These are phyloP conservation scores for Coturnix japonica DNA, from an alignment of 2,113 vertebrate species.

Conservation along the genomic window DNA sequence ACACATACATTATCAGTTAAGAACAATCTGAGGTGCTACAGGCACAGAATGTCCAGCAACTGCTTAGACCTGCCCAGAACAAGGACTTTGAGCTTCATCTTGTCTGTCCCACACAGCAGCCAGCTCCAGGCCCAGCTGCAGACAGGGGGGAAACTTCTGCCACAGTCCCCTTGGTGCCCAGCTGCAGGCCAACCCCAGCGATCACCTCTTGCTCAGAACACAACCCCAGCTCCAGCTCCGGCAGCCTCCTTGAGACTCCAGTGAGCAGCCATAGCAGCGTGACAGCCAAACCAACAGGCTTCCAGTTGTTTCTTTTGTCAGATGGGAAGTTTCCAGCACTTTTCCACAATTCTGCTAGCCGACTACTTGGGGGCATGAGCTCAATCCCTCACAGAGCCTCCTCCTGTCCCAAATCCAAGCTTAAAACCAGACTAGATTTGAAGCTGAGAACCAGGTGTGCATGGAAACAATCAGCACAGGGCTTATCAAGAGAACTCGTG, in stretches of 20 bases:
- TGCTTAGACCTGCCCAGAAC: neutral
- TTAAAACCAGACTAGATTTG: neutral
- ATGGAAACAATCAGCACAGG: neutral
- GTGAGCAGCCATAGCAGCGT: neutral
- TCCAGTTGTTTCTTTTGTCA: neutral
- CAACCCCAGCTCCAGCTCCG: neutral
- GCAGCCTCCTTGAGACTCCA: neutral
- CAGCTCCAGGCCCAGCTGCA: neutral
- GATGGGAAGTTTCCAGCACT: neutral
- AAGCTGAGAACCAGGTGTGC: neutral
- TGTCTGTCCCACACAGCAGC: neutral
- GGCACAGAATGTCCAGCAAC: neutral
- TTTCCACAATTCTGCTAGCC: neutral
- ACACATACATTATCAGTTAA: neutral
- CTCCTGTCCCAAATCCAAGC: neutral
- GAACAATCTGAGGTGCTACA: neutral
- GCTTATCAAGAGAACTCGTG: neutral
- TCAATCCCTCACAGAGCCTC: neutral
- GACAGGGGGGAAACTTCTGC: neutral
- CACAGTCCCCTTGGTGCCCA: neutral
- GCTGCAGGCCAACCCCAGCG: neutral
- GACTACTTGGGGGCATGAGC: accelerated
- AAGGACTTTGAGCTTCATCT: neutral
- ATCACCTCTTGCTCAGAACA: neutral
- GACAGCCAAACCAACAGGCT: neutral